Evolutionary conservation across 2,888 invertebrate species (phyloP).

Genomic region (Copidosoma aretas): DNA sequence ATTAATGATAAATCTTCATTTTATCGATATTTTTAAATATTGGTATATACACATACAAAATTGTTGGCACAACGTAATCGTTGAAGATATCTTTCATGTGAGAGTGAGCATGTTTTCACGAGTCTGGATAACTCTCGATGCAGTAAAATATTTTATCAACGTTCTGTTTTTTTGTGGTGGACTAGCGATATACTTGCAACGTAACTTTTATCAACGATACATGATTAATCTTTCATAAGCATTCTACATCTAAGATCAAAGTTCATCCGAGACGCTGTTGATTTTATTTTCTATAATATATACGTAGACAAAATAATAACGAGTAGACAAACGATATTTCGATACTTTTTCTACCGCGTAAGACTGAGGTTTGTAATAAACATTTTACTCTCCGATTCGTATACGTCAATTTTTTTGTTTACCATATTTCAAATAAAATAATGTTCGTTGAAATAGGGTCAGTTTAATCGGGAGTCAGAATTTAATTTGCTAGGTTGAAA

Average conservation of each 20-base stretch:
- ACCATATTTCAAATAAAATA: no score
- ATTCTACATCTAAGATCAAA: constrained; percentile 22
- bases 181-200: background rate
- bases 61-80: background rate
- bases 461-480: no score
- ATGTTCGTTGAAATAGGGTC: no score
- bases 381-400: no score
- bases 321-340: background rate
- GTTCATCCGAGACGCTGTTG: constrained; percentile 10
- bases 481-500: no score
- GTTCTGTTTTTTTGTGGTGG: background rate
- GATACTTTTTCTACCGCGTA: no score
- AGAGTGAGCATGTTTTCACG: background rate
- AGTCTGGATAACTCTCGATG: background rate
- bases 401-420: no score
- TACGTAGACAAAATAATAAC: no score
- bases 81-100: background rate
- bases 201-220: constrained; percentile 18
- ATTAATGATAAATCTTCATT: background rate
- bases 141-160: background rate
- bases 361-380: no score
- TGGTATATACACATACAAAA: background rate
- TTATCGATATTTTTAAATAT: background rate
- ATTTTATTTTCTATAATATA: background rate
- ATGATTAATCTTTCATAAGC: constrained; percentile 29